Conservation (phyloP, 2,113 vertebrate species). For the Cranoglanis bouderius region DNA sequence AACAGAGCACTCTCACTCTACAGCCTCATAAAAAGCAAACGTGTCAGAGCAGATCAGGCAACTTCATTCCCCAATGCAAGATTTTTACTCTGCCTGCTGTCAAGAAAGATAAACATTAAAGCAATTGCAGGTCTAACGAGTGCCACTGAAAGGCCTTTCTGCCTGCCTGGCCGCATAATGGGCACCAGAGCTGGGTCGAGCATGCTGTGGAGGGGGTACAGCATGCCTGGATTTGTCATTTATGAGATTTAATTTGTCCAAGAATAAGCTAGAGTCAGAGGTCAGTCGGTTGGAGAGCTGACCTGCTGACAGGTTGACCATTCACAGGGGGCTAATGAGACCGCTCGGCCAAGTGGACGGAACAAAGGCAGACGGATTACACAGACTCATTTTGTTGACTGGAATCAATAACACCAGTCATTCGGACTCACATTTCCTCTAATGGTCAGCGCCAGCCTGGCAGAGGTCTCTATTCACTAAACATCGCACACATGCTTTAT, state of each 20-base stretch:
- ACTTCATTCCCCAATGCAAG: conserved; percentile 14
- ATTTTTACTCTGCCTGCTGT: conserved; percentile 51
- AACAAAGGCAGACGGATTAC: conserved; percentile 79
- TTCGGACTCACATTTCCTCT: conserved; percentile 59
- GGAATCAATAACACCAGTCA: conserved; percentile 72
- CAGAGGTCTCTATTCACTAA: conserved; percentile 58
- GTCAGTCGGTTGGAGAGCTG: conserved; percentile 76
- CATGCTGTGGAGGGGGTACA: conserved; percentile 57
- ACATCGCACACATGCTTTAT: conserved; percentile 39
- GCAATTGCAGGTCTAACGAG: conserved; percentile 34
- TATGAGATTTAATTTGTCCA: conserved; percentile 82
- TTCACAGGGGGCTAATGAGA: conserved; percentile 79
- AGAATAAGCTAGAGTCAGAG: conserved; percentile 78
- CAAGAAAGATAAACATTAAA: conserved; percentile 56
- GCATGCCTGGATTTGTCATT: conserved; percentile 76
- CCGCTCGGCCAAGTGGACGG: conserved; percentile 72
- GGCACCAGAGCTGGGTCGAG: conserved; percentile 26
- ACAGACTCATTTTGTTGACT: conserved; percentile 67
- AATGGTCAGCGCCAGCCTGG: conserved; percentile 61
- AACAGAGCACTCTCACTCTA: conserved; percentile 37
- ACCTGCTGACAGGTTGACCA: conserved; percentile 76
- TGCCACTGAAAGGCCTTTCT: conserved; percentile 39
- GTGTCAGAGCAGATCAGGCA: conserved; percentile 47
- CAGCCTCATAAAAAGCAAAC: conserved; percentile 33
- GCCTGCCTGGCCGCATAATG: conserved; percentile 46